Evolutionary conservation across 2,888 invertebrate genomes (phyloP), one percentile per base, ranked within the genome.

Genomic region (Phaedon cochleariae): DNA sequence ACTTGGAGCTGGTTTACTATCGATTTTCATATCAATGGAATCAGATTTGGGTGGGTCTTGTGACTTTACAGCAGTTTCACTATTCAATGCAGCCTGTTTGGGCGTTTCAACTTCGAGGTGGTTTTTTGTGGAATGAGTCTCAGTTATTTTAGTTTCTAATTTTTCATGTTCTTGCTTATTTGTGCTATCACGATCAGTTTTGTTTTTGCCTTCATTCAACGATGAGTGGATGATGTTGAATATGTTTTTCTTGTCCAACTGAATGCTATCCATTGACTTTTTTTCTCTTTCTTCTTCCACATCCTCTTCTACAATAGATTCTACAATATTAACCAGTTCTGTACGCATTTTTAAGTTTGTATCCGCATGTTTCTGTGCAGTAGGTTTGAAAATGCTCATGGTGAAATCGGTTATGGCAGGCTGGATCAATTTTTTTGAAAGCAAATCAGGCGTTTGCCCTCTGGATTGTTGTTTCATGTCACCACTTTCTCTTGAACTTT

Each of bases 221-320:
- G 77, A 77, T n/a, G 77, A 78, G 68, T 79, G 79, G 20, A 79
- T 79, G 2, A 79, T 75, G 55, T 74, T 74, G 55, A 76, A 72
- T 37, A 79, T 77, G 18, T 73, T 74, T 61, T 74, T 70, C 61
- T 72, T 71, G 59, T 72, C 67, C 20, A 73, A 60, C 34, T 65
- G 59, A 29, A 62, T 58, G 29, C 61, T 45, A 31, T 62, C 59
- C 17, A 69, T 29, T 41, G 59, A 41, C 12, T 65, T 65, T 31
- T 21, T 64, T 61, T 59, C 68, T 31, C 20, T 1, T 55, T 22
- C 18, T 45, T 46, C 48, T 1, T 45, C 41, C 1, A 6, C 46
- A 10, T 53, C 37, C 17, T 60, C 62, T 17, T 63, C 59, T 58
- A 52, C 34, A 20, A 48, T 46, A n/a, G 18, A 51, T 18, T 57